These are phyloP conservation scores for Zygogramma bicolorata DNA, from an alignment of 2,888 invertebrate genomes.

Conservation along the genomic window DNA sequence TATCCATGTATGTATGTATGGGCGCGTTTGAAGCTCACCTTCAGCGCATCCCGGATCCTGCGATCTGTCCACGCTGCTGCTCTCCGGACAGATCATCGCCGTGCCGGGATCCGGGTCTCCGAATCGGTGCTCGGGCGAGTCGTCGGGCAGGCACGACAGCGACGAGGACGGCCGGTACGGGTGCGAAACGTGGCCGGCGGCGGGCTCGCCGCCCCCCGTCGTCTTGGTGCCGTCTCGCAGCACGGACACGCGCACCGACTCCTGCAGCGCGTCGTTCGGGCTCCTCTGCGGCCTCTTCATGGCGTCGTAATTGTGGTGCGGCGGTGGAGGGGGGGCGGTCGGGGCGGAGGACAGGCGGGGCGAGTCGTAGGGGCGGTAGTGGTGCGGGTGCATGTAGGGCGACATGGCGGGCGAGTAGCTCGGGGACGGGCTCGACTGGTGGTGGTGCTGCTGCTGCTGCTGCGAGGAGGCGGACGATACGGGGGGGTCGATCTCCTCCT, in stretches of 20 bases:
- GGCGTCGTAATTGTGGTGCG: slow-evolving; percentile 52
- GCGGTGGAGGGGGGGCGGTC: slow-evolving; percentile 58
- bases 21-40: slow-evolving; percentile 62
- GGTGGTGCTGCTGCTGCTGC: too few species aligned
- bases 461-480: slow-evolving; percentile 47
- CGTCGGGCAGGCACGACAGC: slow-evolving; percentile 68
- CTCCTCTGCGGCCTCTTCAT: slow-evolving; percentile 72
- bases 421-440: slow-evolving; percentile 65
- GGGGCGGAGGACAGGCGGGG: slow-evolving; percentile 57
- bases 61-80: slow-evolving; percentile 60
- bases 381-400: slow-evolving; percentile 65
- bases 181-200: slow-evolving; percentile 53
- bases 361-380: slow-evolving; percentile 63
- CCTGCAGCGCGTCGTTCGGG: slow-evolving; percentile 73
- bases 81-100: slow-evolving; percentile 68
- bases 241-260: slow-evolving; percentile 75
- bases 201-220: too few species aligned
- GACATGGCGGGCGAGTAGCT: slow-evolving; percentile 68
- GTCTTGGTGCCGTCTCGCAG: slow-evolving; percentile 74
- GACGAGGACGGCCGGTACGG: slow-evolving; percentile 67
- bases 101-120: slow-evolving; percentile 66
- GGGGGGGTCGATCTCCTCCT: slow-evolving; percentile 54
- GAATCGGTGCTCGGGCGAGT: slow-evolving; percentile 69
- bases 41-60: slow-evolving; percentile 68
- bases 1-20: not conserved